Evolutionary conservation across 2,888 invertebrate species (phyloP).

Genomic region (Cinara cedri): DNA sequence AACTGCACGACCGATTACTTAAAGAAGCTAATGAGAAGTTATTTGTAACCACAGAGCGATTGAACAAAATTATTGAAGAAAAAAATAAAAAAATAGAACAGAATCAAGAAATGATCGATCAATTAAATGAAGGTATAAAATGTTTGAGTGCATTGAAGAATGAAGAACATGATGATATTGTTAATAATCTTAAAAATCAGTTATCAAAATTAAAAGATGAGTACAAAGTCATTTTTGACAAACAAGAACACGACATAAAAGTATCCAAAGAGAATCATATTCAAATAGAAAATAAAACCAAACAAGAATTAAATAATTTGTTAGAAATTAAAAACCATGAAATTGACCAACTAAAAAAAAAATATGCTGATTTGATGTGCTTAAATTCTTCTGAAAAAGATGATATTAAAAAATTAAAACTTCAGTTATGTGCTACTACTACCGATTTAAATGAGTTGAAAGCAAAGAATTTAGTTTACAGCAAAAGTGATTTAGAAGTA

Average conservation of each 20-base stretch:
- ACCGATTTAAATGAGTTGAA: conserved; percentile 6
- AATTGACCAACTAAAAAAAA: conserved; percentile 47
- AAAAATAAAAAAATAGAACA: conserved; percentile 56
- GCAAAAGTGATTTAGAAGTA: background rate
- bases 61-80: conserved; percentile 45
- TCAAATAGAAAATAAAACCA: conserved; percentile 63
- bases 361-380: conserved; percentile 27
- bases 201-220: conserved; percentile 66
- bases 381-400: conserved; percentile 1
- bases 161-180: conserved; percentile 49
- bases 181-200: conserved; percentile 64
- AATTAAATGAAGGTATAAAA: conserved; percentile 54
- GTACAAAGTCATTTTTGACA: conserved; percentile 66
- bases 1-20: conserved; percentile 36
- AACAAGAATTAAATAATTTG: conserved; percentile 40
- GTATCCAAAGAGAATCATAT: conserved; percentile 59
- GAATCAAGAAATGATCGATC: conserved; percentile 54
- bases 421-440: background rate
- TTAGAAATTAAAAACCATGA: conserved; percentile 43
- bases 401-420: conserved; percentile 25
- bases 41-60: conserved; percentile 29
- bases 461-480: conserved; percentile 4
- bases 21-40: conserved; percentile 35
- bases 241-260: conserved; percentile 63
- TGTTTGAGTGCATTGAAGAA: conserved; percentile 41